These are phyloP conservation scores for Sterrhoptilus dennistouni DNA, from an alignment of 2,113 vertebrate species.

Conservation along the genomic window DNA sequence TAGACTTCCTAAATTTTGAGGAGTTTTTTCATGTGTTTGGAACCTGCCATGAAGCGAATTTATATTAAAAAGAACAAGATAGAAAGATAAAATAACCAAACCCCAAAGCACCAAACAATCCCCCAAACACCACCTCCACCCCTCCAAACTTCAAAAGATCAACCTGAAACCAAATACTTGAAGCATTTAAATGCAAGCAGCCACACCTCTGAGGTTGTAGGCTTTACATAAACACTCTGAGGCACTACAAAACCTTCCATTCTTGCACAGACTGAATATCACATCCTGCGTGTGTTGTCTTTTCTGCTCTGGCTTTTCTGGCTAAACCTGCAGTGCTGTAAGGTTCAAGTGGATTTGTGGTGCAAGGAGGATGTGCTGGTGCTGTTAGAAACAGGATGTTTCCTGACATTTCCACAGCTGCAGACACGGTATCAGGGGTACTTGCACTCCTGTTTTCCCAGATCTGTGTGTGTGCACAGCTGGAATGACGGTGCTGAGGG, in stretches of 20 bases:
- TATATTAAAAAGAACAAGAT: not conserved
- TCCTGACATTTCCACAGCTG: not conserved
- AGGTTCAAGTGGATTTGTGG: not conserved
- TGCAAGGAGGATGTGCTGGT: not conserved
- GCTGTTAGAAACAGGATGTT: not conserved
- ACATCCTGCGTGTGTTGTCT: not conserved
- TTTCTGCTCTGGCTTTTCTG: not conserved
- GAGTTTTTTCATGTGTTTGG: not conserved
- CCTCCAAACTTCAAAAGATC: not conserved
- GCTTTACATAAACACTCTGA: not conserved
- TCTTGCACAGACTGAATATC: not conserved
- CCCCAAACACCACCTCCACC: too few relatives aligned
- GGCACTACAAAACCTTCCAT: not conserved
- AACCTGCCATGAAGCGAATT: not conserved
- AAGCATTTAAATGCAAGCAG: not conserved
- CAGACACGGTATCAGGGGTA: fast-evolving
- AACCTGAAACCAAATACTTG: not conserved
- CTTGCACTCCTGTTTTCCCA: not conserved
- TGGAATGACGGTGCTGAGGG: not conserved
- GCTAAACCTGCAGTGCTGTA: not conserved
- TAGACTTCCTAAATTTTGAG: not conserved
- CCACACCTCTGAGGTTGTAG: not conserved
- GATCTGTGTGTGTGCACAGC: fast-evolving
- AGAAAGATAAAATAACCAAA: not conserved
- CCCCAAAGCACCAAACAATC: not conserved